phyloP scores from a whole-genome alignment of 2,888 invertebrate species.

The Drosophila trichaetosa region DNA sequence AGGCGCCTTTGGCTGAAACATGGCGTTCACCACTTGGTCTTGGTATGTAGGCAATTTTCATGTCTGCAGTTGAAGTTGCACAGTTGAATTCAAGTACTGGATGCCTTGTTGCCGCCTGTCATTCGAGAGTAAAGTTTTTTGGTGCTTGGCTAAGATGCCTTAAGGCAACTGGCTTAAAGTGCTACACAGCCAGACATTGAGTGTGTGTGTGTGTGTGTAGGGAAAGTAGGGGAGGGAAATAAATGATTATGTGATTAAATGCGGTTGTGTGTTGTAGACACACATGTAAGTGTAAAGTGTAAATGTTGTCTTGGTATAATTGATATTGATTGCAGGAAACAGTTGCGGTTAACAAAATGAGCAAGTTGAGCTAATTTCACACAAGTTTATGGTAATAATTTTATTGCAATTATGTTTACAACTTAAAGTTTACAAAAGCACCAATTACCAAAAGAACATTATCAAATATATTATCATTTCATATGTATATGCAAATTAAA shows the following conservation, averaged over 20 bases:
- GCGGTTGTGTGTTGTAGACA: slow-evolving; percentile 17
- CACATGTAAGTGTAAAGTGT: slow-evolving; percentile 25
- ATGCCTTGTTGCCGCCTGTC: slow-evolving; percentile 53
- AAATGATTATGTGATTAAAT: slow-evolving; percentile 58
- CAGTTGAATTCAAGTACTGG: slow-evolving; percentile 39
- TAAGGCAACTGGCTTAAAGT: slow-evolving; percentile 44
- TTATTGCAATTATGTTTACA: slow-evolving; percentile 31
- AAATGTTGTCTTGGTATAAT: slow-evolving; percentile 33
- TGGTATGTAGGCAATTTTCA: slow-evolving; percentile 59
- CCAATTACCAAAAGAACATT: slow-evolving; percentile 24
- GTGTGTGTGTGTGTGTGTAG: background rate
- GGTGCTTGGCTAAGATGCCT: slow-evolving; percentile 29
- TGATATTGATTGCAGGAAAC: slow-evolving; percentile 37
- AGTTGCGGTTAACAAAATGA: slow-evolving; percentile 20
- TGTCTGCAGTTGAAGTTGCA: slow-evolving; percentile 53
- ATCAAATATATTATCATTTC: background rate
- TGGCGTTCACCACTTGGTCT: slow-evolving; percentile 40
- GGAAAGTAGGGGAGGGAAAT: background rate
- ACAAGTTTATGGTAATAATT: slow-evolving; percentile 2
- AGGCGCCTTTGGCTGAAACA: slow-evolving; percentile 46
- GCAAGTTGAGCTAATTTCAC: slow-evolving; percentile 2
- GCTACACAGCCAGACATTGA: slow-evolving; percentile 22
- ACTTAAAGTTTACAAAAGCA: slow-evolving; percentile 40
- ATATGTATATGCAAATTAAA: background rate
- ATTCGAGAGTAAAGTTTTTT: slow-evolving; percentile 50